phyloP scores from a whole-genome alignment of 1,140 invertebrate species.

The Daktulosphaira vitifoliae region DNA sequence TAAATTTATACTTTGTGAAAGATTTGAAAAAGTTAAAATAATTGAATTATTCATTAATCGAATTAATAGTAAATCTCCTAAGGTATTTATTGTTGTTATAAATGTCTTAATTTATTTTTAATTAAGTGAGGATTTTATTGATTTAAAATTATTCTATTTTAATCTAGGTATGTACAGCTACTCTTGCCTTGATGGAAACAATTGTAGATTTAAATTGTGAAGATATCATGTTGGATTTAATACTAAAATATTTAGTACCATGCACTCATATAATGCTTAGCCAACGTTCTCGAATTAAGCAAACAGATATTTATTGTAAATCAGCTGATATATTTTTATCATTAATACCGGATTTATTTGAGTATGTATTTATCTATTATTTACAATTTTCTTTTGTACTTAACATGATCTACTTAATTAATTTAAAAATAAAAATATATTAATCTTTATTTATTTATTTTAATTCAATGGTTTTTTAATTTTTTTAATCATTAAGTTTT shows the following conservation, averaged over 20 bases:
- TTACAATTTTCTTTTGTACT: slow-evolving; percentile 37
- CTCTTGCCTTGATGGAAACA: slow-evolving; percentile 82
- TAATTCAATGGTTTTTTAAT: too few relatives aligned
- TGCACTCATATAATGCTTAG: slow-evolving; percentile 86
- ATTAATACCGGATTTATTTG: slow-evolving; percentile 54
- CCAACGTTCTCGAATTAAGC: slow-evolving; percentile 62
- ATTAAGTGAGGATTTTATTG: not conserved
- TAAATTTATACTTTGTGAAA: slow-evolving; percentile 73
- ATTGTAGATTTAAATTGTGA: slow-evolving; percentile 89
- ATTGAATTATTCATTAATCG: slow-evolving; percentile 68
- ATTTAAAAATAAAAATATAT: too few relatives aligned
- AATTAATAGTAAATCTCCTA: slow-evolving; percentile 61
- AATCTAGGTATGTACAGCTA: slow-evolving; percentile 76
- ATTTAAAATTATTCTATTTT: slow-evolving; percentile 36
- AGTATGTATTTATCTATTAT: slow-evolving; percentile 26
- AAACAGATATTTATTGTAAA: slow-evolving; percentile 71
- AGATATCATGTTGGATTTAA: slow-evolving; percentile 89
- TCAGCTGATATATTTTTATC: slow-evolving; percentile 75
- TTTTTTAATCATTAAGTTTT: too few relatives aligned
- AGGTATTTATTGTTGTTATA: slow-evolving; percentile 42
- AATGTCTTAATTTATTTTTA: not conserved
- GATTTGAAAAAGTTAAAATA: slow-evolving; percentile 70
- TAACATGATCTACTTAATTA: not conserved
- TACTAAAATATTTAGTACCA: slow-evolving; percentile 77
- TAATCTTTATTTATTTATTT: too few relatives aligned